Conservation (phyloP, 2,888 invertebrate genomes). For the Drosophila testacea region DNA sequence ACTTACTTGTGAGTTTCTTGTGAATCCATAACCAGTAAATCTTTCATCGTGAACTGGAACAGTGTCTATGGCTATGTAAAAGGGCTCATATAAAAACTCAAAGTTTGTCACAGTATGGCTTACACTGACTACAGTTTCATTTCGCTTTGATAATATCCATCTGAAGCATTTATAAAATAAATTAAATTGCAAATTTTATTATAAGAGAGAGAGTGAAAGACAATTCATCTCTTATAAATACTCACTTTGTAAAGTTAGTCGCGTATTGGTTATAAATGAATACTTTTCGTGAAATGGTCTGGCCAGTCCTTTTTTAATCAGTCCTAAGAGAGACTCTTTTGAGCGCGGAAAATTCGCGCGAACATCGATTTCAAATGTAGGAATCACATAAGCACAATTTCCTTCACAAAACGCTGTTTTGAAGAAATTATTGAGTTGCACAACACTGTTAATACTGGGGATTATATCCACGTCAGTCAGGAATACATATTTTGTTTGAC, state of each 20-base stretch:
- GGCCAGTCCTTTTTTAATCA: slow-evolving; percentile 92
- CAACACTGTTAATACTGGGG: slow-evolving; percentile 91
- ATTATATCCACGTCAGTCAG: slow-evolving; percentile 95
- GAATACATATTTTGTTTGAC: slow-evolving; percentile 92
- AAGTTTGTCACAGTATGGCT: slow-evolving; percentile 94
- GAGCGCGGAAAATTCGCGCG: slow-evolving; percentile 92
- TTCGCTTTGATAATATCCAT: slow-evolving; percentile 67
- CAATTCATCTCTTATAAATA: not conserved
- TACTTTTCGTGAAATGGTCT: slow-evolving; percentile 95
- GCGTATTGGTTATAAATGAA: slow-evolving; percentile 97
- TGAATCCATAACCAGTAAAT: slow-evolving; percentile 96
- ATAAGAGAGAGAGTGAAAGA: too few relatives aligned
- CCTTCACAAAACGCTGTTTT: slow-evolving; percentile 86
- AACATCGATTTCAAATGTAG: slow-evolving; percentile 94
- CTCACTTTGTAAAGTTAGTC: slow-evolving; percentile 93
- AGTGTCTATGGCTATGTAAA: slow-evolving; percentile 93
- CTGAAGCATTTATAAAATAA: slow-evolving; percentile 40
- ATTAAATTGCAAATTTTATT: not conserved
- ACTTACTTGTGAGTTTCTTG: slow-evolving; percentile 94
- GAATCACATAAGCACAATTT: slow-evolving; percentile 94
- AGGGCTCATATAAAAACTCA: slow-evolving; percentile 95
- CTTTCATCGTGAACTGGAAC: slow-evolving; percentile 95
- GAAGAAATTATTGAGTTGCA: slow-evolving; percentile 90
- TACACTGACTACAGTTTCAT: slow-evolving; percentile 88
- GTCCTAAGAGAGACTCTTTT: slow-evolving; percentile 91